Base-by-base conservation (phyloP, 2,113 vertebrate species). In the Pipra filicauda region DNA sequence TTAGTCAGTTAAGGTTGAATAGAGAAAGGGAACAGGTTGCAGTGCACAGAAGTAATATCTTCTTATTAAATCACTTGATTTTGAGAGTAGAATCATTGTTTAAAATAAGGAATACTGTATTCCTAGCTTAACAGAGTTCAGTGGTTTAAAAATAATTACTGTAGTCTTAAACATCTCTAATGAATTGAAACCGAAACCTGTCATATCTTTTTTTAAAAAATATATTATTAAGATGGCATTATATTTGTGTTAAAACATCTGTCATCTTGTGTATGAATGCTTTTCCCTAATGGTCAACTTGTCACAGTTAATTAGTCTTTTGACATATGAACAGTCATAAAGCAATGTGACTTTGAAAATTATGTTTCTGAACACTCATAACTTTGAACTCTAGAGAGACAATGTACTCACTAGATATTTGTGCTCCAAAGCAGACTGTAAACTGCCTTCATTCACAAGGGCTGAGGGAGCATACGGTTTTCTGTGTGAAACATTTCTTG, bases 261-360 rank as follows among this genome's bases (percentile, higher is more conserved):
- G 95, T 98, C 97, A 95, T 90, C 70, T 48, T 97, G 95, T 72
- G 52, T 95, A 88, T 67, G 88, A 96, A 97, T 94, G 92, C 83
- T 95, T 97, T 96, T 96, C 97, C 96, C 72, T 96, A 95, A 95
- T 96, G 98, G 98, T 97, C 98, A 98, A 49, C 95, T 96, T 97
- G 97, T 97, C 97, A 96, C 91, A 97, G 91, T 93, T 98, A 98
- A 98, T 98, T 98, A 98, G 92, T 95, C 95, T 95, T 97, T 85
- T 84, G 69, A 92, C 48, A 28, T 95, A 96, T 90, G 95, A 98
- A 89, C 78, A 96, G 88, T 94, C 94, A 89, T 96, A 96, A 97
- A 97, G 88, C 87, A 95, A 91, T 95, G 95, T 64, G 59, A 96
- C 97, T 97, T 97, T 97, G 96, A 97, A 95, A 96, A 93, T 74